These are phyloP conservation scores for Cherax destructor DNA, from an alignment of 1,140 invertebrate genomes.

Conservation along the genomic window DNA sequence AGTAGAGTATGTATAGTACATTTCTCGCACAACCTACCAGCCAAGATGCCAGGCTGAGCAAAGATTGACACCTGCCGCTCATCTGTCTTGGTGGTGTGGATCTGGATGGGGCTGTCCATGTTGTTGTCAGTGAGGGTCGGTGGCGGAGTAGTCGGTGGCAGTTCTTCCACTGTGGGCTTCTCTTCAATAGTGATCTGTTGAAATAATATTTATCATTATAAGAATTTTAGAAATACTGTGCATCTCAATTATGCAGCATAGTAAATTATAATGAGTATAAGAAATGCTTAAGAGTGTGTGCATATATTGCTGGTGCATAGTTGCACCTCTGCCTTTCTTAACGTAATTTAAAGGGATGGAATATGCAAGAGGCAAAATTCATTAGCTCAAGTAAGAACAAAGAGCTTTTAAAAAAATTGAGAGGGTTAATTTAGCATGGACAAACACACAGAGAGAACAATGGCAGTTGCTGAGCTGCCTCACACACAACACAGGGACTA, in stretches of 20 bases:
- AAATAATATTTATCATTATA: neutral
- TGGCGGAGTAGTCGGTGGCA: slow-evolving; percentile 22
- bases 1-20: too few relatives aligned
- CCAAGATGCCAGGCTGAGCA: slow-evolving; percentile 94
- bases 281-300: neutral
- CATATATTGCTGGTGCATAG: neutral
- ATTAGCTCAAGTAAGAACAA: neutral
- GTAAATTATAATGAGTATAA: neutral
- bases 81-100: slow-evolving; percentile 76
- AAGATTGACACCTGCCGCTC: slow-evolving; percentile 92
- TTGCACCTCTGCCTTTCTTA: neutral
- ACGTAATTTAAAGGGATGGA: neutral
- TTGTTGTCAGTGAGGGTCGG: slow-evolving; percentile 29
- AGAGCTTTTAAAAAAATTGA: neutral
- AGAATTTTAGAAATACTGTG: neutral
- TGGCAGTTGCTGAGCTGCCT: neutral
- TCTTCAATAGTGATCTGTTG: slow-evolving; percentile 11
- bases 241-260: too few relatives aligned
- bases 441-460: neutral
- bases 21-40: slow-evolving; percentile 81
- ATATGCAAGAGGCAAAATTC: neutral
- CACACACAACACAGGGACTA: neutral
- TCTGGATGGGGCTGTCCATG: slow-evolving; percentile 61
- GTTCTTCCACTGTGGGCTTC: neutral
- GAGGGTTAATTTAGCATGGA: neutral